Evolutionary conservation across 2,888 invertebrate genomes (phyloP), one percentile per base, ranked within the genome.

Genomic region (Dascillus cervinus): DNA sequence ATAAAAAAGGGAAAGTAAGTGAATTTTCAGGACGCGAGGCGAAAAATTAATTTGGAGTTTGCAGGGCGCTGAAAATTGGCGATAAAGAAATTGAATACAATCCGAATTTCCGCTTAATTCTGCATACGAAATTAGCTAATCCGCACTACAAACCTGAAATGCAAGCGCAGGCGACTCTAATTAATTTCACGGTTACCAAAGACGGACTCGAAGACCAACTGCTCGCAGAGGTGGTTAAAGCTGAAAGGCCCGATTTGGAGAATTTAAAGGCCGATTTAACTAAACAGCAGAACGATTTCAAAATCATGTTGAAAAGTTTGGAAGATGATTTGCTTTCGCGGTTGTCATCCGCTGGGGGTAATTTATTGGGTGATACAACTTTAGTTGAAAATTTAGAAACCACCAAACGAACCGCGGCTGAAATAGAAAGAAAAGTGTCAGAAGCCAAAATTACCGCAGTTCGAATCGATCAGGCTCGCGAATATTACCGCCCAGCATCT

Each of bases 141-240:
- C 96, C 95, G 6, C 95, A 95, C 69, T 96, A 95, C 62, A 91
- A 95, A 59, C 96, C 96, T 1, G 96, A 96, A 71, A 90, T 96
- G 88, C 95, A 96, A 67, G 96, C 96, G 8, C 95, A 96, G 69
- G 90, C 92, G 0, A 95, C 95, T 2, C 70, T 96, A 36, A 94
- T 96, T 43, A 95, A 96, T 67, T 96, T 96, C 56, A 95, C 95
- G 5, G 96, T 96, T 4, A 96, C 96, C 4, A 77, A 90, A 53
- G 95, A 95, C 58, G 96, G 95, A 4, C 68, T 96, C 25, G 95
- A 95, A 69, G 95, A 96, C 64, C 95, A 96, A 64, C 71, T 96
- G 10, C 68, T 96, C 34, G 95, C 94, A 9, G 94, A 94, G 73
- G 95, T 95, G 8, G 95, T 96, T 0, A 92, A 92, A 69, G 94